Evolutionary conservation across 1,140 invertebrate genomes (phyloP).

Genomic region (Caligus rogercresseyi): DNA sequence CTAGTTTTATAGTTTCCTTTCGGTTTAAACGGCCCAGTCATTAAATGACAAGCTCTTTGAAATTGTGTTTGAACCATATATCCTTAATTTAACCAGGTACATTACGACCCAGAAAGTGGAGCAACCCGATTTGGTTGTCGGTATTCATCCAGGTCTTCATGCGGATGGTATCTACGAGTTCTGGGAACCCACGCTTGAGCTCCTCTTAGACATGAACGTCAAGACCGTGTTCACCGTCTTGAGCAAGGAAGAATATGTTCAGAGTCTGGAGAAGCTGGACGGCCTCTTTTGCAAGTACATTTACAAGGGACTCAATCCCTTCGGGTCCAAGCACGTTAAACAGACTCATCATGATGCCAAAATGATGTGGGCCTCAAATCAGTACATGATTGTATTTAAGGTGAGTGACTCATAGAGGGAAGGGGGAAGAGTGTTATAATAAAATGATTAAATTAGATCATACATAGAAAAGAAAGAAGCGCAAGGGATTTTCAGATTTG

Average conservation of each 20-base stretch:
- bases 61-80: background rate
- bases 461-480: no score
- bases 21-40: background rate
- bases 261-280: constrained; percentile 10
- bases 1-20: no score
- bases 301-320: constrained; percentile 16
- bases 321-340: constrained; percentile 13
- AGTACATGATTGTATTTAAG: constrained; percentile 19
- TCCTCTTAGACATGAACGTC: constrained; percentile 13
- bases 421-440: no score
- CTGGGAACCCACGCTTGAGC: constrained; percentile 19
- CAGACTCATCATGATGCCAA: constrained; percentile 18
- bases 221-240: constrained; percentile 17
- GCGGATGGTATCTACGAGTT: constrained; percentile 19
- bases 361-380: constrained; percentile 17
- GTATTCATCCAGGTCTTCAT: constrained; percentile 19
- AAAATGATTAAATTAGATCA: no score
- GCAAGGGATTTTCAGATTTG: no score
- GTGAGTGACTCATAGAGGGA: background rate
- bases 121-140: constrained; percentile 15
- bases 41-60: background rate
- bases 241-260: constrained; percentile 16
- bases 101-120: constrained; percentile 13
- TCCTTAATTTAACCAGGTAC: background rate
- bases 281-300: constrained; percentile 16